A percentile compares a stretch with the other conserved stretches of the same genome.
Evolutionary conservation across 2,888 invertebrate species (phyloP).

Genomic region (Caradrina clavipalpis): DNA sequence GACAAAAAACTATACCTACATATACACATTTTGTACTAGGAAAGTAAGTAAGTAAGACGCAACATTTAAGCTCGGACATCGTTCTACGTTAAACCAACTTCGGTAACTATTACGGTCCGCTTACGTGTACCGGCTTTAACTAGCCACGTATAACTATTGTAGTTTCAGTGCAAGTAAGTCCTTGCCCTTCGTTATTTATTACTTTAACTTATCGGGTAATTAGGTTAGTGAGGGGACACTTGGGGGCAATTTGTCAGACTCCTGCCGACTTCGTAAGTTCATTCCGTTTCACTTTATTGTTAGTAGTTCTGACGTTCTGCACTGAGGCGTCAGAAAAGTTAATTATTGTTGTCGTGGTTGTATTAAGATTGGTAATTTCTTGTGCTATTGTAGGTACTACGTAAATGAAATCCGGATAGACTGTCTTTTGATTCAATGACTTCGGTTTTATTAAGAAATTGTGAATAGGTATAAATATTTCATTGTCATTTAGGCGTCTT

Average conservation of each 20-base stretch:
- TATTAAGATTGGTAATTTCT: slow-evolving; percentile 14
- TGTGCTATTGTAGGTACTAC: neutral
- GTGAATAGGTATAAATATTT: too few species aligned
- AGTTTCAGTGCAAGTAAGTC: slow-evolving; percentile 55
- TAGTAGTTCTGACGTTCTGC: slow-evolving; percentile 56
- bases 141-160: slow-evolving; percentile 43
- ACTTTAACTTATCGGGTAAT: slow-evolving; percentile 83
- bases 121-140: slow-evolving; percentile 42
- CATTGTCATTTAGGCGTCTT: too few species aligned
- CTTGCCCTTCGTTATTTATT: slow-evolving; percentile 75
- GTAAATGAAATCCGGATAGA: neutral
- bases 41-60: neutral
- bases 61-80: neutral
- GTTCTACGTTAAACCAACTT: slow-evolving; percentile 24
- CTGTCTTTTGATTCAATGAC: too few species aligned
- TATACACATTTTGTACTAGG: neutral
- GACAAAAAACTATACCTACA: neutral
- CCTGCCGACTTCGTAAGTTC: slow-evolving; percentile 69
- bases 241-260: slow-evolving; percentile 83
- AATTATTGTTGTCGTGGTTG: slow-evolving; percentile 18
- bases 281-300: slow-evolving; percentile 69
- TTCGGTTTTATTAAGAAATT: neutral
- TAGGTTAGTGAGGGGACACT: slow-evolving; percentile 81
- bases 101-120: slow-evolving; percentile 5
- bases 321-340: slow-evolving; percentile 43